A percentile compares a stretch with the other conserved stretches of the same genome.
These are phyloP conservation scores for Synanthedon tipuliformis DNA, from an alignment of 2,888 invertebrate species.

Conservation along the genomic window DNA sequence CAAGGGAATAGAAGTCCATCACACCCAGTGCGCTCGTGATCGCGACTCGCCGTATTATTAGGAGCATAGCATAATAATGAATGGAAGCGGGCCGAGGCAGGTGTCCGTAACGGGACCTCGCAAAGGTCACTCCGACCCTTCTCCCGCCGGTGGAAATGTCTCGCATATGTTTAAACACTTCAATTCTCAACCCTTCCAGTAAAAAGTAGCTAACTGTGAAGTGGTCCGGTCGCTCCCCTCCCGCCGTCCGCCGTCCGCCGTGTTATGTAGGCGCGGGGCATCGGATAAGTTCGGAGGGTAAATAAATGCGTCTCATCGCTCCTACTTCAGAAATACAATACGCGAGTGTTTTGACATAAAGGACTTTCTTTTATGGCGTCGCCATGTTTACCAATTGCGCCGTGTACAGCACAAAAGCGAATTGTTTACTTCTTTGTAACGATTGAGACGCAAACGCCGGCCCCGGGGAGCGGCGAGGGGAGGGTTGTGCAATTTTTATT, in stretches of 20 bases:
- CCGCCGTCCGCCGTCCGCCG: background rate
- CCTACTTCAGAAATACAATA: too few relatives aligned
- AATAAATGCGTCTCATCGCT: background rate
- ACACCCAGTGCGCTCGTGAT: too few relatives aligned
- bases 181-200: background rate
- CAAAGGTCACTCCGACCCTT: constrained; percentile 39
- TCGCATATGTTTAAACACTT: constrained; percentile 4
- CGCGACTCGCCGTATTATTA: too few relatives aligned
- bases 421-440: too few relatives aligned
- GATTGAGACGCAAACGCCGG: background rate
- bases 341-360: constrained; percentile 1
- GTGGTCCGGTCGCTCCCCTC: constrained; percentile 1
- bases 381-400: too few relatives aligned
- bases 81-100: constrained; percentile 15
- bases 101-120: constrained; percentile 43
- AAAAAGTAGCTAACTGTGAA: constrained; percentile 1
- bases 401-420: too few relatives aligned
- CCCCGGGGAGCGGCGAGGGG: constrained; percentile 3
- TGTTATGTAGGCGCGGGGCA: constrained; percentile 5
- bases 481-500: constrained; percentile 31
- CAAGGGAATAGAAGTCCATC: too few relatives aligned
- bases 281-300: constrained; percentile 1
- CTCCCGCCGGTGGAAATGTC: constrained; percentile 6
- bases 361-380: constrained; percentile 6
- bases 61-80: too few relatives aligned